phyloP scores from a whole-genome alignment of 2,113 vertebrate species.

The Anser brachyrhynchus region DNA sequence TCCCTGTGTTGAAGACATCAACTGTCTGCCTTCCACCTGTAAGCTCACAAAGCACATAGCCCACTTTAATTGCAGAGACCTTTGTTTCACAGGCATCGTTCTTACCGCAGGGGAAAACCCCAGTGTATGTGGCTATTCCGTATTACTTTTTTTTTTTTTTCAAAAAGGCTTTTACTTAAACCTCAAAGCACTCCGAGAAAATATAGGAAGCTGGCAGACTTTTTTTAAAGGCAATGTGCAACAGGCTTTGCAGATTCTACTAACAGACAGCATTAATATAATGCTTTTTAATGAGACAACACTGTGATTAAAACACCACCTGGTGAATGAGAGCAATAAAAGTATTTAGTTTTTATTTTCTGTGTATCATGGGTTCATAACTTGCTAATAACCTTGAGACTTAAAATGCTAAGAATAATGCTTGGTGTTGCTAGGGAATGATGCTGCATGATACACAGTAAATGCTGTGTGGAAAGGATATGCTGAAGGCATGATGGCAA shows the following conservation, averaged over 20 bases:
- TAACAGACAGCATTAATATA: background rate
- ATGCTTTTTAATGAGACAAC: conserved; percentile 26
- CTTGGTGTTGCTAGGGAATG: conserved; percentile 52
- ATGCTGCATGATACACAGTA: background rate
- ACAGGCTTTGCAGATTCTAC: background rate
- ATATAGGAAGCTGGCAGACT: background rate
- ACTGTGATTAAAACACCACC: conserved; percentile 19
- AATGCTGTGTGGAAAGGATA: background rate
- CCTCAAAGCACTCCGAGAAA: background rate
- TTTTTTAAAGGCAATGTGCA: background rate
- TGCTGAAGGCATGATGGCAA: background rate
- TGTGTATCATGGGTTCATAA: background rate
- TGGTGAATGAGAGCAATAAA: conserved; percentile 32
- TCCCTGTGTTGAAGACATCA: background rate
- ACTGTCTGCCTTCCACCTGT: background rate
- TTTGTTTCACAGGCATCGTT: background rate
- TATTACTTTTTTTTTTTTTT: background rate
- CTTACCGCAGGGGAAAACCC: background rate
- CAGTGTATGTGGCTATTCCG: rapidly evolving
- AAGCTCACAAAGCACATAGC: background rate
- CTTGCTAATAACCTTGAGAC: conserved; percentile 29
- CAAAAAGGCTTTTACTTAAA: background rate
- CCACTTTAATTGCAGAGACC: background rate
- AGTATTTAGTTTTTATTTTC: conserved; percentile 18
- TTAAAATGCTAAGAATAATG: conserved; percentile 19